Base-by-base conservation (phyloP, 2,113 vertebrate genomes). In the Phaethon lepturus region DNA sequence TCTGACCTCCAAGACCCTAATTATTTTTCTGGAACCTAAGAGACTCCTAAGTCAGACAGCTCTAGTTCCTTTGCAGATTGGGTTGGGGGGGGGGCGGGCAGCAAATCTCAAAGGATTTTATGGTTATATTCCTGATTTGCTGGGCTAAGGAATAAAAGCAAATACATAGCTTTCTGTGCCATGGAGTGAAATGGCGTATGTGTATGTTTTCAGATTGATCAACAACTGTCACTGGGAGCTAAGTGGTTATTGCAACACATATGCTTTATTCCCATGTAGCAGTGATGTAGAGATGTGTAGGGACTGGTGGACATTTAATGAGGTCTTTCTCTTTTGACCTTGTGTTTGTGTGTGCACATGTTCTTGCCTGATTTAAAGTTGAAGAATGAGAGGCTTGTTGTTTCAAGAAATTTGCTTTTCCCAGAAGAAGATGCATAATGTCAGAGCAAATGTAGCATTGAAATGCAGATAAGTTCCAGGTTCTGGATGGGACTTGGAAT, bases 361-460 rank as follows among this genome's bases (percentile, higher is more conserved):
- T 67, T 87, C 78, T 91, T 91, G 80, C 53, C 86, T 76, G 66
- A 76, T 87, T 53, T 84, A 67, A 93, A 95, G 62, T 75, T 91
- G 86, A 88, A 84, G 94, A 86, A 59, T 17, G 62, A 78, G 89
- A 82, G 49, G 68, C 40, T 91, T 91, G 73, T 94, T 91, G 84
- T 88, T 96, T 85, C 85, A 94, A 94, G 90, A 92, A 82, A 96
- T 96, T 96, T 69, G 62, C 87, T 96, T 96, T 96, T 86, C 87
- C 84, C 85, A 82, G 74, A 85, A 89, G 86, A 87, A 50, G 94
- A 85, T 91, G 59, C 77, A 42, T 93, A 95, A 87, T 69, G 66
- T 95, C 86, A 94, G 74, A 95, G 91, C 74, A 93, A 92, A 89
- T 35, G 74, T 90, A 82, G 84, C 84, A 83, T 78, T 96, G 84